A percentile compares a stretch with the other conserved stretches of the same genome.
Conservation (phyloP, 1,140 invertebrate genomes). For the Diabrotica virgifera region DNA sequence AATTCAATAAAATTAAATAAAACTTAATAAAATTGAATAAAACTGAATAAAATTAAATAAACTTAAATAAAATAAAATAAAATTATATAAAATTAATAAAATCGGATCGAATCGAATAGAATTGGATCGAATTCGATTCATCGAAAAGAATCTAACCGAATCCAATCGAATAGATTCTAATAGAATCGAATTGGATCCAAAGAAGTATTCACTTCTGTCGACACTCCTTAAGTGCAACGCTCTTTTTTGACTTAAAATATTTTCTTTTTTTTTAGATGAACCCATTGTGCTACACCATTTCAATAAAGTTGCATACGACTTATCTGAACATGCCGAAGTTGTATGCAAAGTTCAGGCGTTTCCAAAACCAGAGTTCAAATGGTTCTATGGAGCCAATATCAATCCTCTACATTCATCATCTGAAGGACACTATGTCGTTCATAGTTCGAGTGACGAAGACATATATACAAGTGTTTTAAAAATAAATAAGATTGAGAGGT, state of each 20-base stretch:
- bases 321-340: constrained; percentile 79
- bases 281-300: constrained; percentile 82
- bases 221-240: too few species aligned
- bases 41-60: too few species aligned
- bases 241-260: not conserved
- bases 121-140: too few species aligned
- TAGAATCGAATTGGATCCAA: too few species aligned
- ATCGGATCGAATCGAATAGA: too few species aligned
- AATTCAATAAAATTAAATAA: too few species aligned
- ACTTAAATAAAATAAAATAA: too few species aligned
- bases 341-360: constrained; percentile 87
- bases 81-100: too few species aligned
- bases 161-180: not conserved
- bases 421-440: constrained; percentile 84
- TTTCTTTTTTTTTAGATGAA: constrained; percentile 60
- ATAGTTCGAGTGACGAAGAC: constrained; percentile 74
- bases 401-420: constrained; percentile 70
- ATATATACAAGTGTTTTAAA: constrained; percentile 77
- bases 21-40: too few species aligned
- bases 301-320: constrained; percentile 84
- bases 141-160: not conserved
- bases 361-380: constrained; percentile 88
- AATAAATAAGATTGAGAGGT: constrained; percentile 70
- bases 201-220: too few species aligned
- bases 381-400: constrained; percentile 75